phyloP scores from a whole-genome alignment of 2,797 vertebrate species.

The Intellagama lesueurii region DNA sequence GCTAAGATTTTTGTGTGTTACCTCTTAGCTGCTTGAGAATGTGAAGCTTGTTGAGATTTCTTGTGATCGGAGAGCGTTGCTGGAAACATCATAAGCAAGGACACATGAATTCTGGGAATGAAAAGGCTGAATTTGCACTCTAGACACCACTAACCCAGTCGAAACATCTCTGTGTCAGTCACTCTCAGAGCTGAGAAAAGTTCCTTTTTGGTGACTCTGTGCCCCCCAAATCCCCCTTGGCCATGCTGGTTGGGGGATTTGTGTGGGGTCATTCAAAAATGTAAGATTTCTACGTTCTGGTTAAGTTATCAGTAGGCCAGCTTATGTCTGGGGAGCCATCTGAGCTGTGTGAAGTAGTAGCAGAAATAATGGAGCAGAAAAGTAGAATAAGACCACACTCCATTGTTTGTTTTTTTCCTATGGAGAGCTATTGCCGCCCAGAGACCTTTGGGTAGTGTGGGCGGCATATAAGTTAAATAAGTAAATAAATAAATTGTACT shows the following conservation, averaged over 20 bases:
- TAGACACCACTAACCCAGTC: too few relatives aligned
- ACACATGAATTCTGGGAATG: not conserved
- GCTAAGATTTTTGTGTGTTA: not conserved
- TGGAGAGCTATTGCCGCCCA: not conserved
- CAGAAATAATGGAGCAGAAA: not conserved
- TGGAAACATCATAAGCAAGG: not conserved
- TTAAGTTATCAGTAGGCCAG: not conserved
- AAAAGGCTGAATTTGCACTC: not conserved
- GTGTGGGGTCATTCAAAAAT: too few relatives aligned
- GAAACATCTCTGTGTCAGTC: too few relatives aligned
- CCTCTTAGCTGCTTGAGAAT: not conserved
- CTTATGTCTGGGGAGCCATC: not conserved
- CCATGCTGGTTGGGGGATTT: too few relatives aligned
- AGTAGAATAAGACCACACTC: not conserved
- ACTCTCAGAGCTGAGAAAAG: not conserved
- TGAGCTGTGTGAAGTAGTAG: not conserved
- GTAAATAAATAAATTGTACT: too few relatives aligned
- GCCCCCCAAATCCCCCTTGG: too few relatives aligned
- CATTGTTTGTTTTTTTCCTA: not conserved
- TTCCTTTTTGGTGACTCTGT: too few relatives aligned
- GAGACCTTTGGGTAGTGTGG: too few relatives aligned
- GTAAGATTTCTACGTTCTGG: too few relatives aligned
- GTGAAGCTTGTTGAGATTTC: not conserved
- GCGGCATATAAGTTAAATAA: too few relatives aligned
- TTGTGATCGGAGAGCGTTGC: not conserved